Evolutionary conservation across 2,888 invertebrate genomes (phyloP), one percentile per base, ranked within the genome.

Genomic region (Drosophila anomelani): DNA sequence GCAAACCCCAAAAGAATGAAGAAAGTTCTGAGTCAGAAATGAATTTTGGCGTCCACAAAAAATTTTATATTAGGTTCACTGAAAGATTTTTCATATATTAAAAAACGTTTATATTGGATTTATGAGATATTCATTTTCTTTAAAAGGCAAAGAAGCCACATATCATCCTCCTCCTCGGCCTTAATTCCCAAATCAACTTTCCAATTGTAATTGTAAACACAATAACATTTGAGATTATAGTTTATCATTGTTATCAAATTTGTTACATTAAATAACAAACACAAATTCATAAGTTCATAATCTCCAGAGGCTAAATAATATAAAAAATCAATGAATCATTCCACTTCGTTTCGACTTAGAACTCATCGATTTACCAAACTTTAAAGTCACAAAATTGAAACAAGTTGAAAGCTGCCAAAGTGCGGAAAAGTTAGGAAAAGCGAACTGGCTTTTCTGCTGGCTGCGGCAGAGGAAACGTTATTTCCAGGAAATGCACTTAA

Each of bases 401-500:
- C 73, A 55, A 70, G 70, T 55, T 55, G 43, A 49, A 66, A 66
- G 75, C 75, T 49, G 58, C 43, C 46, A 6, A 70, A 58, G 70
- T 70, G 70, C 72, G 69, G 72, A 72, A 71, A 71, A 60, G 47
- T 57, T 38, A 38, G 38, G 34, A 68, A 44, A 67, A 44, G n/a
- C 39, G 41, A 47, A 47, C 46, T 44, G 71, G 54, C 75, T 55
- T 69, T 47, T 57, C 58, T 49, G 57, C 39, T 34, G 62, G 32
- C 47, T 39, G 76, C 34, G 44, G 55, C 44, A 75, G 74, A 80
- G 85, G 89, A 86, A 89, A 79, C 62, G 72, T 60, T 73, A 68
- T 85, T 86, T 86, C 85, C 85, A 74, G 85, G 85, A 89, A 86
- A 79, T 80, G 74, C 76, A 64, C 75, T 71, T 47, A 81, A 55